phyloP scores from a whole-genome alignment of 2,113 vertebrate genomes.

The Numenius arquata region DNA sequence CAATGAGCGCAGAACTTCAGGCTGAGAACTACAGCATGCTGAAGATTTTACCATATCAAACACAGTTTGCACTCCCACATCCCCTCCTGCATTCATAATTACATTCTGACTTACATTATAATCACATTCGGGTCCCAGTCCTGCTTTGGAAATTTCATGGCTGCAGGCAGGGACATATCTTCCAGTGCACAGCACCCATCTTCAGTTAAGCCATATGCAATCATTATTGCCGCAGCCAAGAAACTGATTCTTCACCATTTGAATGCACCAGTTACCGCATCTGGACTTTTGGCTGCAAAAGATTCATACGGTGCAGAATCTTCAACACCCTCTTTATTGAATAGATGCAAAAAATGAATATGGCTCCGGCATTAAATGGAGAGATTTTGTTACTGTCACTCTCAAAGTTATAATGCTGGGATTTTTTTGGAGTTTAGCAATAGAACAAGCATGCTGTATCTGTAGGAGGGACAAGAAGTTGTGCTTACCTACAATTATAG shows the following conservation, averaged over 20 bases:
- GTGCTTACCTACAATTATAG: not conserved
- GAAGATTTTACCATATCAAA: constrained; percentile 33
- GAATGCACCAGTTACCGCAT: not conserved
- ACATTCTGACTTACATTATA: not conserved
- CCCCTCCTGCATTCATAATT: not conserved
- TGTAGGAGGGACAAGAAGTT: not conserved
- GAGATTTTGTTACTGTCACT: not conserved
- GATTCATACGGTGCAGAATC: not conserved
- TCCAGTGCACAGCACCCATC: not conserved
- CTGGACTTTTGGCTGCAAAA: not conserved
- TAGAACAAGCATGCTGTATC: not conserved
- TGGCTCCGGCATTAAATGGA: not conserved
- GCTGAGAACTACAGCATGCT: not conserved
- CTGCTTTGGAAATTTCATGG: constrained; percentile 1
- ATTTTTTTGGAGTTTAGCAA: not conserved
- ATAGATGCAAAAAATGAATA: not conserved
- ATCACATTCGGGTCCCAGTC: not conserved
- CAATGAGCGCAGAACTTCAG: constrained; percentile 10
- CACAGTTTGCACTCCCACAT: not conserved
- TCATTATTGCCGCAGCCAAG: not conserved
- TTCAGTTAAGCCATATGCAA: not conserved
- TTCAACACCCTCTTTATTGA: not conserved
- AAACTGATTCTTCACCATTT: not conserved
- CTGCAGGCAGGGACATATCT: not conserved
- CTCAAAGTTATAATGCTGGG: not conserved